Conservation (phyloP, 2,113 vertebrate genomes). For the Syngnathus floridae region DNA sequence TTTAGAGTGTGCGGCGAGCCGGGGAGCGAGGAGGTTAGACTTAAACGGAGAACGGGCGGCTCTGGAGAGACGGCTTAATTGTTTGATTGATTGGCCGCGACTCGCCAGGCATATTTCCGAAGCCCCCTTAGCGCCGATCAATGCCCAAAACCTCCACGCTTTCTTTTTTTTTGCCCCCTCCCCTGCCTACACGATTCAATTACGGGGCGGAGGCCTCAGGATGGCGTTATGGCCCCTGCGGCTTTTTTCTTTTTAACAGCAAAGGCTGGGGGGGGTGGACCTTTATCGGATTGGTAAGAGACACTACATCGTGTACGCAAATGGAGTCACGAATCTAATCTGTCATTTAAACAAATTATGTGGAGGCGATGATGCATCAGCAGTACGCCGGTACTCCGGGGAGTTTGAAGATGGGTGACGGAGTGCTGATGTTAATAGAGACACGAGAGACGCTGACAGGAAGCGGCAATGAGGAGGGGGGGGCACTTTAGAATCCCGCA, state of each 20-base stretch:
- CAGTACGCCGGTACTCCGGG: conserved; percentile 48
- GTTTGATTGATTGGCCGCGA: conserved; percentile 70
- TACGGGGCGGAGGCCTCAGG: conserved; percentile 47
- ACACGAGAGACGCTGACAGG: conserved; percentile 38
- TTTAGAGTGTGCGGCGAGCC: conserved; percentile 36
- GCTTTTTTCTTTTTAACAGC: background rate
- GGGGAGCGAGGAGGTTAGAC: conserved; percentile 46
- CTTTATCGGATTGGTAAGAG: conserved; percentile 69
- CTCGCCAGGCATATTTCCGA: conserved; percentile 62
- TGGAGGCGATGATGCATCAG: conserved; percentile 64
- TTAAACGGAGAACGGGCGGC: conserved; percentile 57
- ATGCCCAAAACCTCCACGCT: conserved; percentile 61
- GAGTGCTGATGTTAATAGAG: conserved; percentile 50
- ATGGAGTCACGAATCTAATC: conserved; percentile 67
- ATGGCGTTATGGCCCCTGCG: conserved; percentile 49
- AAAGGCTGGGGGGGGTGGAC: conserved; percentile 12
- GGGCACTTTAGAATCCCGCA: no score
- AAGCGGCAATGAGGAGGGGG: no score
- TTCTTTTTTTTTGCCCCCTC: background rate
- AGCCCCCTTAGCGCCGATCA: conserved; percentile 56
- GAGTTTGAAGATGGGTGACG: conserved; percentile 35
- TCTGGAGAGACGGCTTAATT: conserved; percentile 62
- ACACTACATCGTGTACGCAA: conserved; percentile 65
- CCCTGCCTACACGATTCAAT: conserved; percentile 60
- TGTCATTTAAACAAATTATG: conserved; percentile 74